phyloP scores from a whole-genome alignment of 2,888 invertebrate genomes.

The Cordylochernes scorpioides region DNA sequence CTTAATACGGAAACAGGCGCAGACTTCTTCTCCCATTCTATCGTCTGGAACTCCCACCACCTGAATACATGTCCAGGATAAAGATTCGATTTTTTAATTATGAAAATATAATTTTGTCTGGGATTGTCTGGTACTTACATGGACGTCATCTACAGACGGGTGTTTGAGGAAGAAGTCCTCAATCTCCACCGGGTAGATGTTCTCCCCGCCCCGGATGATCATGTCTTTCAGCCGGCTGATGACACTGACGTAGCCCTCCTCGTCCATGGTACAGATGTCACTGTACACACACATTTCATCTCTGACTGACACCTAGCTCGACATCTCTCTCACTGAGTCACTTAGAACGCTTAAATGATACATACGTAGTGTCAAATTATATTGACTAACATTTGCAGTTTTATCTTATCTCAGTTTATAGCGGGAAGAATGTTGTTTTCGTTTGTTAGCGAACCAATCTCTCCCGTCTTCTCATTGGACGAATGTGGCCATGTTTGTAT shows the following conservation, averaged over 20 bases:
- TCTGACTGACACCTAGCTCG: too few species aligned
- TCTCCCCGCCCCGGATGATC: constrained; percentile 29
- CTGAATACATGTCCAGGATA: constrained; percentile 4
- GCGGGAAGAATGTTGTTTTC: too few species aligned
- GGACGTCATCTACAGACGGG: constrained; percentile 8
- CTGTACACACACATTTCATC: too few species aligned
- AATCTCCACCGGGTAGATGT: constrained; percentile 29
- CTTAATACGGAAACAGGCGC: constrained; percentile 31
- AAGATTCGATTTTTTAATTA: not conserved
- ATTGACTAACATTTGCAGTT: too few species aligned
- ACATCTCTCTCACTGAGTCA: not conserved
- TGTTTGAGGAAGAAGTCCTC: constrained; percentile 25
- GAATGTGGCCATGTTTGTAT: too few species aligned
- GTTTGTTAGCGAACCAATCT: too few species aligned
- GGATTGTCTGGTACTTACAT: constrained; percentile 8
- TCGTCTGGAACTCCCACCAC: constrained; percentile 28
- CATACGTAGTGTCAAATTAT: too few species aligned
- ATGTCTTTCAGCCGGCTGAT: constrained; percentile 29
- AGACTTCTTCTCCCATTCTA: constrained; percentile 28
- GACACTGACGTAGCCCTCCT: constrained; percentile 25
- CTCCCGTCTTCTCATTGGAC: too few species aligned
- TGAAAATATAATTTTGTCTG: not conserved
- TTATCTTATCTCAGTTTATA: too few species aligned
- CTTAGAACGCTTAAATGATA: not conserved
- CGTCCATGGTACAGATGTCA: constrained; percentile 26